A percentile compares a stretch with the other conserved stretches of the same genome.
Conservation (phyloP, 2,113 vertebrate species). For the Microtus montanus region DNA sequence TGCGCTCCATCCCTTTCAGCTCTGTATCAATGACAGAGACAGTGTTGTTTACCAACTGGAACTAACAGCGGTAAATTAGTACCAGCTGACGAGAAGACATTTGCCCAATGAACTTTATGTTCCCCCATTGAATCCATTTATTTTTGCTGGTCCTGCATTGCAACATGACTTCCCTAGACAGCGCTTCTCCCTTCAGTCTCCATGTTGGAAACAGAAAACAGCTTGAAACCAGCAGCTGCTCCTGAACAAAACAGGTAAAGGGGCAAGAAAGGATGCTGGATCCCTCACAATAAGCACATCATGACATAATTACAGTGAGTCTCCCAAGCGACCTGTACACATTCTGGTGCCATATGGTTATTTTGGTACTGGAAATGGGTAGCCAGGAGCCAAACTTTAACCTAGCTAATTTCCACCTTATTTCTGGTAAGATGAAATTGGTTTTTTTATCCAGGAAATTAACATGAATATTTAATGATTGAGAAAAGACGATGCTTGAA, state of each 20-base stretch:
- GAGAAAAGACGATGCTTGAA: slow-evolving; percentile 60
- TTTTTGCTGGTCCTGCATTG: slow-evolving; percentile 79
- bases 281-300: slow-evolving; percentile 82
- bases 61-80: slow-evolving; percentile 79
- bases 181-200: slow-evolving; percentile 78
- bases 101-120: slow-evolving; percentile 80
- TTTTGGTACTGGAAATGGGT: slow-evolving; percentile 74
- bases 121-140: slow-evolving; percentile 76
- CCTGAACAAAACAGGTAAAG: slow-evolving; percentile 84
- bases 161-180: slow-evolving; percentile 84
- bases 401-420: slow-evolving; percentile 69
- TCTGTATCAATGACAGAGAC: slow-evolving; percentile 67
- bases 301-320: slow-evolving; percentile 83
- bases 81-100: slow-evolving; percentile 78
- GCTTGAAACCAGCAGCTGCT: slow-evolving; percentile 86
- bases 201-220: slow-evolving; percentile 78
- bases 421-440: slow-evolving; percentile 74
- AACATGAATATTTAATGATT: slow-evolving; percentile 77
- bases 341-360: slow-evolving; percentile 80
- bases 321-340: slow-evolving; percentile 79
- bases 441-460: slow-evolving; percentile 78
- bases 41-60: slow-evolving; percentile 80
- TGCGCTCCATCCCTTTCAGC: slow-evolving; percentile 36
- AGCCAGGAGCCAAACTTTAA: slow-evolving; percentile 58
- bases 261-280: slow-evolving; percentile 77